A percentile compares a stretch with the other conserved stretches of the same genome.
phyloP scores from a whole-genome alignment of 2,888 invertebrate genomes.

The Hyles lineata region DNA sequence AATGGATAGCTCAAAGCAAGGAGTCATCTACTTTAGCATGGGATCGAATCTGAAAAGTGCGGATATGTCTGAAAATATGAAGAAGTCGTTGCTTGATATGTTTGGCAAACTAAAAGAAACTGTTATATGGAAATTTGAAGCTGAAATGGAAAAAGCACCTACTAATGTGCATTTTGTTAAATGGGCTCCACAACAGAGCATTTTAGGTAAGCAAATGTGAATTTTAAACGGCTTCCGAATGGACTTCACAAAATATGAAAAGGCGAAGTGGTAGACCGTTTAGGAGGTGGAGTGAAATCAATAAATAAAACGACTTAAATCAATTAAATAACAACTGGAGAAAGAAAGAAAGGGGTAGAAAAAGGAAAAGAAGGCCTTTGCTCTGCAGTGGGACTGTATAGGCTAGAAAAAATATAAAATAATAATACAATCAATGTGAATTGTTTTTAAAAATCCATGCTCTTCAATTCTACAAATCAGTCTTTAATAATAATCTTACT shows the following conservation, averaged over 20 bases:
- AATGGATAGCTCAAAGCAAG: conserved; percentile 57
- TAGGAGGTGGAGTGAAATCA: too few species aligned
- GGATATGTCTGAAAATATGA: conserved; percentile 59
- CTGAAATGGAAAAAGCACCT: conserved; percentile 55
- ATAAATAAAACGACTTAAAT: too few species aligned
- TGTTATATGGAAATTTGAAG: conserved; percentile 73
- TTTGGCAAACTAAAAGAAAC: conserved; percentile 64
- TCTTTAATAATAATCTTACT: too few species aligned
- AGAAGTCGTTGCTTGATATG: conserved; percentile 53
- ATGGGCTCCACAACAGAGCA: conserved; percentile 71
- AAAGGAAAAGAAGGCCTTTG: too few species aligned
- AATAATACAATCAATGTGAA: not conserved
- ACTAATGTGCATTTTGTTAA: conserved; percentile 63
- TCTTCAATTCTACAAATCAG: too few species aligned
- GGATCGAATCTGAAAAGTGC: conserved; percentile 58
- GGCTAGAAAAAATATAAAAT: too few species aligned
- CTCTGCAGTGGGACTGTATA: too few species aligned
- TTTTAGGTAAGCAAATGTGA: conserved; percentile 48
- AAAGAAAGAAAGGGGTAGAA: too few species aligned
- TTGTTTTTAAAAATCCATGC: too few species aligned
- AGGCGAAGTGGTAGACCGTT: too few species aligned
- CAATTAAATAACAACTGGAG: too few species aligned
- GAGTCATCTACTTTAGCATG: conserved; percentile 67
- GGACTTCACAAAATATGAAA: not conserved
- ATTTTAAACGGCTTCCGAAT: not conserved